Evolutionary conservation across 2,888 invertebrate species (phyloP), one percentile per base, ranked within the genome.

Genomic region (Emmelina monodactyla): DNA sequence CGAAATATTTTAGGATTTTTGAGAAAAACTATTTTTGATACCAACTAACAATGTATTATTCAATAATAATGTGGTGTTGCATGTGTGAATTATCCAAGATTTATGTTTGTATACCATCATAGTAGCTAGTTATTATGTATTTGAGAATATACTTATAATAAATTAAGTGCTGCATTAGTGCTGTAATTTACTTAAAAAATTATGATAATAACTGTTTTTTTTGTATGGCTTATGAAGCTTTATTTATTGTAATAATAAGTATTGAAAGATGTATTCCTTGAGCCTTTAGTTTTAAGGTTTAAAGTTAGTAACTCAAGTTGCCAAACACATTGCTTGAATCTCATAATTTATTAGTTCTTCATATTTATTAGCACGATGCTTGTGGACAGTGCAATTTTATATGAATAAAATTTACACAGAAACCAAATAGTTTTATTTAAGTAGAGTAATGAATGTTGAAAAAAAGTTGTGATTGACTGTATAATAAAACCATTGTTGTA

Each of bases 361-460:
- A 57, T 67, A 62, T 75, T 75, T 73, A 72, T 76, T 75, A 75
- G 78, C 75, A 71, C 13, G 54, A 62, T 59, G 76, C 76, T 76
- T 76, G 56, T 50, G 69, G 72, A 72, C 55, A 67, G 64, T 72
- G 73, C 68, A 75, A 70, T 71, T 69, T 62, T 68, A 73, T 64
- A 53, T 58, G 56, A 44, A 44, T 36, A 40, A 45, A 41, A 33
- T 31, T 14, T 31, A 14, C 32, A 16, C n/a, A 32, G 16, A 19
- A 31, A n/a, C 14, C 16, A 30, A 14, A 25, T 38, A 37, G 25
- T 25, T 25, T 25, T 11, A 25, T 25, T 25, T 19, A 19, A 19
- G 19, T n/a, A n/a, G n/a, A n/a, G n/a, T 32, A 33, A 32, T 29
- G n/a, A 25, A 28, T 11, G 19, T 31, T 14, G 34, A 39, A 31